Conservation (phyloP, 2,797 vertebrate species). For the Spondyliosoma cantharus region DNA sequence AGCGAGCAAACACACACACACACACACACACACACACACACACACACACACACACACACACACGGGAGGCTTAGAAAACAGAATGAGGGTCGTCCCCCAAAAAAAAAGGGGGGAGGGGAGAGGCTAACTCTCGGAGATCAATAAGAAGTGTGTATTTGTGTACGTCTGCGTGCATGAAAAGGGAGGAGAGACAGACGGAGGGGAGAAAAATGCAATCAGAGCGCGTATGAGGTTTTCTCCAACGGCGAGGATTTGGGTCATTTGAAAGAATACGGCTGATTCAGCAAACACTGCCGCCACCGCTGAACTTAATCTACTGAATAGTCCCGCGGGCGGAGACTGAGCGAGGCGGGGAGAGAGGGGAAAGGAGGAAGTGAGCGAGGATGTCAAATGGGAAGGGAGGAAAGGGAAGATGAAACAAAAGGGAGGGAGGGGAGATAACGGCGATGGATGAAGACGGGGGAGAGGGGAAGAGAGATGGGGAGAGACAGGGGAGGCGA, state of each 20-base stretch:
- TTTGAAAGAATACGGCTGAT: slow-evolving; percentile 93
- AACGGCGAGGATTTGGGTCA: slow-evolving; percentile 93
- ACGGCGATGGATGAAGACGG: slow-evolving; percentile 44
- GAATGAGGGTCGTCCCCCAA: slow-evolving; percentile 40
- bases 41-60: slow-evolving; percentile 7
- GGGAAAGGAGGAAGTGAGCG: slow-evolving; percentile 45
- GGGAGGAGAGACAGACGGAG: slow-evolving; percentile 50
- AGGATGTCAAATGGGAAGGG: slow-evolving; percentile 49
- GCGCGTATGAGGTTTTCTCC: slow-evolving; percentile 88
- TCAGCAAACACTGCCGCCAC: slow-evolving; percentile 84
- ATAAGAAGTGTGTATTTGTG: slow-evolving; percentile 67
- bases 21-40: slow-evolving; percentile 1
- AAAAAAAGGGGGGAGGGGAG: slow-evolving; percentile 16
- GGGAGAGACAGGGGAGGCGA: slow-evolving; percentile 62
- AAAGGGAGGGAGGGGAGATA: slow-evolving; percentile 38
- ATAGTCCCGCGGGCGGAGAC: slow-evolving; percentile 78
- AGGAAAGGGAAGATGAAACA: slow-evolving; percentile 32
- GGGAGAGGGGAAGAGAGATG: slow-evolving; percentile 42
- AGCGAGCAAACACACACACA: slow-evolving; percentile 39
- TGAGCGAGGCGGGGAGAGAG: slow-evolving; percentile 48
- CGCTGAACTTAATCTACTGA: slow-evolving; percentile 87
- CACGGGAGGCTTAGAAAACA: slow-evolving; percentile 23
- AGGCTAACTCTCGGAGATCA: slow-evolving; percentile 66
- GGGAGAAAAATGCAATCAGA: slow-evolving; percentile 85
- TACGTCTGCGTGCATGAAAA: slow-evolving; percentile 50